Conservation (phyloP, 2,888 invertebrate species). For the Lasioglossum morio region DNA sequence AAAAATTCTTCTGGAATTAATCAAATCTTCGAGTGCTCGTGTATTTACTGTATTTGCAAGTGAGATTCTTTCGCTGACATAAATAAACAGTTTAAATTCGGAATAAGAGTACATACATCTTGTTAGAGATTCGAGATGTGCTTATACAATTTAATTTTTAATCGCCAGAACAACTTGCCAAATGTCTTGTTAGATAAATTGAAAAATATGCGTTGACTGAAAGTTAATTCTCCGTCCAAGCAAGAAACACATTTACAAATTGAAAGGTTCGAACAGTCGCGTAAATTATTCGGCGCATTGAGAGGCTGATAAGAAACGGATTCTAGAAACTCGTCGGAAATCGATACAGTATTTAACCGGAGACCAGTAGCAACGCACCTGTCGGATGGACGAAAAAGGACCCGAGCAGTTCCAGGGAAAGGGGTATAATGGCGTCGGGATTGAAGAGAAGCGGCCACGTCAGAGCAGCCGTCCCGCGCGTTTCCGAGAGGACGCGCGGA, state of each 20-base stretch:
- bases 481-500: conserved; percentile 51
- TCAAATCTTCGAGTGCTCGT: neutral
- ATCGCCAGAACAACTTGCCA: neutral
- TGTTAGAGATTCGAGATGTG: neutral
- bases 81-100: neutral
- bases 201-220: neutral
- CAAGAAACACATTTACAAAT: neutral
- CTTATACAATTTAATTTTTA: neutral
- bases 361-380: conserved; percentile 53
- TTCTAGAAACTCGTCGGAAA: neutral
- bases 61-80: neutral
- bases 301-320: neutral
- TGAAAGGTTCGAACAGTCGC: neutral
- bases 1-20: neutral
- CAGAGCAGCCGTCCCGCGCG: conserved; percentile 59
- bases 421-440: conserved; percentile 24
- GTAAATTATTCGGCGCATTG: neutral
- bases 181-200: neutral
- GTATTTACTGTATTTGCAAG: neutral
- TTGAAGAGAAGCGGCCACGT: conserved; percentile 32
- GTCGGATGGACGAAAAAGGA: conserved; percentile 47
- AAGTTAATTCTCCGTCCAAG: neutral
- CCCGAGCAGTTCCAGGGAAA: conserved; percentile 47
- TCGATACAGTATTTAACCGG: neutral
- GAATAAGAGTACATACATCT: neutral